Evolutionary conservation across 1,140 invertebrate genomes (phyloP).

Genomic region (Solen grandis): DNA sequence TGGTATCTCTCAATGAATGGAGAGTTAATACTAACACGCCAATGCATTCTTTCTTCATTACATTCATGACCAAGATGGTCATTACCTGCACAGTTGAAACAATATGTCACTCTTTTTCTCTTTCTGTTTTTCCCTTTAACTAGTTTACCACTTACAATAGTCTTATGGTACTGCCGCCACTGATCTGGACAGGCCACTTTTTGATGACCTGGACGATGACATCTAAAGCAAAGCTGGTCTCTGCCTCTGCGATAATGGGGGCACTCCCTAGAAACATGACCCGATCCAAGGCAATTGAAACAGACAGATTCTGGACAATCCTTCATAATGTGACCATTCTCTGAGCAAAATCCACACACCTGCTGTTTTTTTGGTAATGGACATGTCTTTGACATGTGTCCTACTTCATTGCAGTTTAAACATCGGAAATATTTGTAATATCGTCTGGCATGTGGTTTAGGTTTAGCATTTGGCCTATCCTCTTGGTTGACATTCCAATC

Average conservation of each 20-base stretch:
- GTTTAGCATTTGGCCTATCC: too few relatives aligned
- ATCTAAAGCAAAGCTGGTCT: neutral
- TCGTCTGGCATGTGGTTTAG: too few relatives aligned
- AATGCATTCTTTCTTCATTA: neutral
- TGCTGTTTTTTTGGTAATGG: neutral
- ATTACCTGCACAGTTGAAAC: neutral
- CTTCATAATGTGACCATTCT: neutral
- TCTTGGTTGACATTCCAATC: too few relatives aligned
- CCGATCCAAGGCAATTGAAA: neutral
- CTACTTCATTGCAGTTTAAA: neutral
- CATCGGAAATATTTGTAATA: neutral
- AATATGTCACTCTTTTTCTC: neutral
- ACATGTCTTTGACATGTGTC: neutral
- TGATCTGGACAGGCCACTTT: neutral
- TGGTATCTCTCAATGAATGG: neutral
- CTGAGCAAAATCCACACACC: neutral
- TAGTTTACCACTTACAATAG: neutral
- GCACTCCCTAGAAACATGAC: neutral
- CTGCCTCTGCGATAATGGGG: neutral
- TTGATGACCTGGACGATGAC: neutral
- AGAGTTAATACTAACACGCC: neutral
- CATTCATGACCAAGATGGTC: neutral
- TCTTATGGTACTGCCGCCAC: neutral
- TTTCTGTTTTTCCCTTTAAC: neutral
- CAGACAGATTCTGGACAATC: neutral